These are phyloP conservation scores for Anisognathus igniventris DNA, from an alignment of 2,797 vertebrate genomes.

Conservation along the genomic window DNA sequence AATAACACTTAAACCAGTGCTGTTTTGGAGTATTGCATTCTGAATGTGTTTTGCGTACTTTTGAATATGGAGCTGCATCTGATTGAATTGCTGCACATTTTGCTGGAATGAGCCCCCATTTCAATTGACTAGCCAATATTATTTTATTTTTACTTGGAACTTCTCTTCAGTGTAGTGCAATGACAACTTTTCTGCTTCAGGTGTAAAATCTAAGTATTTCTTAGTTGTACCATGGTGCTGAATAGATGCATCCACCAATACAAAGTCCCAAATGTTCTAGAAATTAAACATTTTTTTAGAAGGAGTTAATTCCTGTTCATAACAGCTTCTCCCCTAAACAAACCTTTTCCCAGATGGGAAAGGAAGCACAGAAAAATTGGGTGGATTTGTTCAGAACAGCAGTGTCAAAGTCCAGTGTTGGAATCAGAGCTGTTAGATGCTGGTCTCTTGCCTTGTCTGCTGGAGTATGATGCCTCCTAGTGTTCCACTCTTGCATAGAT, in stretches of 20 bases:
- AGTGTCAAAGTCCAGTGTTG: not conserved
- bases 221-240: not conserved
- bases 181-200: not conserved
- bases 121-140: not conserved
- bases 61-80: not conserved
- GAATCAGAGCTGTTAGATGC: not conserved
- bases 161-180: not conserved
- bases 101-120: not conserved
- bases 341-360: not conserved
- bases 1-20: not conserved
- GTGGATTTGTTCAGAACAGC: not conserved
- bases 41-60: not conserved
- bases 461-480: not conserved
- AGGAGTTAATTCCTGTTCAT: not conserved
- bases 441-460: not conserved
- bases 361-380: not conserved
- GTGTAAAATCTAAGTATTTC: not conserved
- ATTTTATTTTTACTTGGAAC: not conserved
- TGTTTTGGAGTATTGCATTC: not conserved
- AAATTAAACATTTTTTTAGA: not conserved
- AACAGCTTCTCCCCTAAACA: not conserved
- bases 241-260: fast-evolving
- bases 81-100: not conserved
- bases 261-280: not conserved
- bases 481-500: not conserved